Percentiles rank a stretch among this genome's conserved stretches.
phyloP scores from a whole-genome alignment of 2,113 vertebrate species.

The Ceuthmochares aereus region DNA sequence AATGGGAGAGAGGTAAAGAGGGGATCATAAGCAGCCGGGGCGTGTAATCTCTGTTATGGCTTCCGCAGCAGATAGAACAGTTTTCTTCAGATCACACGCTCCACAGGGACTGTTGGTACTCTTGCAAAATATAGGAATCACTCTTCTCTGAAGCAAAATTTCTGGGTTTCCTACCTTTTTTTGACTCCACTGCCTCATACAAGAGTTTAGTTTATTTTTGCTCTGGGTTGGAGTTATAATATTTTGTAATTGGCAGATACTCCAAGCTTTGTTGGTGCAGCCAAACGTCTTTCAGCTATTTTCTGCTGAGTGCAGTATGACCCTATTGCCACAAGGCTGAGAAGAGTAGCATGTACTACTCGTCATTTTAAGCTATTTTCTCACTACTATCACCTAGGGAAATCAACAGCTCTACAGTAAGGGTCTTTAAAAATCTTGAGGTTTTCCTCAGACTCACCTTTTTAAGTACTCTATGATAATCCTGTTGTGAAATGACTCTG shows the following conservation, averaged over 20 bases:
- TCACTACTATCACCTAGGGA: conserved; percentile 27
- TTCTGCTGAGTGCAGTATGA: neutral
- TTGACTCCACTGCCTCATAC: neutral
- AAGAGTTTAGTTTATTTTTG: conserved; percentile 28
- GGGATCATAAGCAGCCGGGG: neutral
- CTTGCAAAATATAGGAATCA: neutral
- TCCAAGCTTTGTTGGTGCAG: neutral
- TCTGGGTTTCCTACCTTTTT: conserved; percentile 58
- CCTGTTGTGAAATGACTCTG: neutral
- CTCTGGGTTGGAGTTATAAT: neutral
- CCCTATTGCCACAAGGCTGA: conserved; percentile 12
- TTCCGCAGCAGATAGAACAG: neutral
- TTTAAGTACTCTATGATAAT: conserved; percentile 31
- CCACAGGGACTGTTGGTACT: neutral
- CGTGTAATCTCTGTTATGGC: neutral
- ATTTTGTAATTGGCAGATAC: conserved; percentile 9
- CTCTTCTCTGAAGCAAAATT: conserved; percentile 1
- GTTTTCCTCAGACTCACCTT: conserved; percentile 58
- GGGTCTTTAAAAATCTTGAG: conserved; percentile 18
- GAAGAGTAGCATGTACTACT: neutral
- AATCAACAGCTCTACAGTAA: conserved; percentile 32
- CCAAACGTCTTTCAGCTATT: neutral
- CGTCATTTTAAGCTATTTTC: neutral
- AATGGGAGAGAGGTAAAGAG: neutral
- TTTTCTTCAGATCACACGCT: neutral